phyloP scores from a whole-genome alignment of 2,113 vertebrate species.

The Protomyctophum bolini region DNA sequence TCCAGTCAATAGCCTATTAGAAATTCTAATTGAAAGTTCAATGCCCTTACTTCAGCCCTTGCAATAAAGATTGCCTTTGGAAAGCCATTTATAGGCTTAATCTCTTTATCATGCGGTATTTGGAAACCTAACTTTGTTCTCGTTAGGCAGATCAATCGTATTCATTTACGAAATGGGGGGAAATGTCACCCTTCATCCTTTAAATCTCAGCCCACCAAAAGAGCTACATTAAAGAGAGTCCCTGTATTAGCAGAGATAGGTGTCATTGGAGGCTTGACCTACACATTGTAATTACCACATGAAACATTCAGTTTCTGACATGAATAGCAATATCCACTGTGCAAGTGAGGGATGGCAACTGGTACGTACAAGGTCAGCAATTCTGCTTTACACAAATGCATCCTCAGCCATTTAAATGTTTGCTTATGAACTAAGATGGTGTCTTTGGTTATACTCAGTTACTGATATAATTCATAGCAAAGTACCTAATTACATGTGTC shows the following conservation, averaged over 20 bases:
- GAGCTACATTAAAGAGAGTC: slow-evolving; percentile 84
- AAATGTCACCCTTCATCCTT: slow-evolving; percentile 97
- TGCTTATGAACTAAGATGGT: background rate
- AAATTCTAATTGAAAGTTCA: slow-evolving; percentile 98
- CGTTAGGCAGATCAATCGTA: slow-evolving; percentile 96
- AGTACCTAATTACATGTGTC: too few species aligned
- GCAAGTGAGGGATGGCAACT: slow-evolving; percentile 58
- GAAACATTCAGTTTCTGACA: slow-evolving; percentile 90
- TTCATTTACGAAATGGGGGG: slow-evolving; percentile 95
- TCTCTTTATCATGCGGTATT: slow-evolving; percentile 98
- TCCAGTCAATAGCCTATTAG: slow-evolving; percentile 96
- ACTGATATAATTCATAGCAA: too few species aligned
- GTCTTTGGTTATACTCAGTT: too few species aligned
- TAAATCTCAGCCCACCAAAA: slow-evolving; percentile 84
- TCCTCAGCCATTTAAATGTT: slow-evolving; percentile 71
- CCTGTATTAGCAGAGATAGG: slow-evolving; percentile 86
- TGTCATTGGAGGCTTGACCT: slow-evolving; percentile 94
- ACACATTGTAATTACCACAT: slow-evolving; percentile 98
- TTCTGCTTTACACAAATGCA: too few species aligned
- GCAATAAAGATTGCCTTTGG: slow-evolving; percentile 91
- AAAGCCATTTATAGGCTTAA: slow-evolving; percentile 97
- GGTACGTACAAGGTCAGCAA: too few species aligned
- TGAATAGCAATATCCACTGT: slow-evolving; percentile 79
- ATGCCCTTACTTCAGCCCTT: slow-evolving; percentile 85
- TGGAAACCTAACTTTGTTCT: slow-evolving; percentile 97